Percentiles rank a stretch among this genome's conserved stretches.
Conservation (phyloP, 2,888 invertebrate genomes). For the Oligia latruncula region DNA sequence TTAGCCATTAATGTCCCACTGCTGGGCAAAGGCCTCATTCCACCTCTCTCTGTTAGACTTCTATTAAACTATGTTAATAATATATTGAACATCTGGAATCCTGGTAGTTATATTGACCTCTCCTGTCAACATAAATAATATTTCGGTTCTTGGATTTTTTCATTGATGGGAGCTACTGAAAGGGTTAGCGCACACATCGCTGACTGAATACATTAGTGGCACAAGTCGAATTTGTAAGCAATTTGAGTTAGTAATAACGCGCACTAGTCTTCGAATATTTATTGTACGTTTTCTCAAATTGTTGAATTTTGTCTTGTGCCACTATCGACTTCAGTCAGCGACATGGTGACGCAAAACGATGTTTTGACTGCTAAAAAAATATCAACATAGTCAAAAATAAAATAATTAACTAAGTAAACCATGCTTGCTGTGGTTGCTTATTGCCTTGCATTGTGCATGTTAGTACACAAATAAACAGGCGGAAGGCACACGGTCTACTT, state of each 20-base stretch:
- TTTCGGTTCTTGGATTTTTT: not conserved
- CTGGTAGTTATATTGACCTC: not conserved
- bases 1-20: no score
- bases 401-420: not conserved
- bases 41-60: no score
- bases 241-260: no score
- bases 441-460: not conserved
- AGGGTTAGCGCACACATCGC: not conserved
- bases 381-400: not conserved
- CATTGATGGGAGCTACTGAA: not conserved
- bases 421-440: not conserved
- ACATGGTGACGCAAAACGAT: no score
- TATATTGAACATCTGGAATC: not conserved
- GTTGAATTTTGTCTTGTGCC: no score
- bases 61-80: not conserved
- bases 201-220: no score
- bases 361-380: not conserved
- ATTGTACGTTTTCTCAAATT: no score
- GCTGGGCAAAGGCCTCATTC: no score
- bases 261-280: no score
- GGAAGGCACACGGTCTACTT: not conserved
- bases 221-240: no score
- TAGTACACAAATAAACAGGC: not conserved
- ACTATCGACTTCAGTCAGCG: no score
- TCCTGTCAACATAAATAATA: not conserved